Conservation (phyloP, 2,888 invertebrate species). For the Euzophera pinguis region DNA sequence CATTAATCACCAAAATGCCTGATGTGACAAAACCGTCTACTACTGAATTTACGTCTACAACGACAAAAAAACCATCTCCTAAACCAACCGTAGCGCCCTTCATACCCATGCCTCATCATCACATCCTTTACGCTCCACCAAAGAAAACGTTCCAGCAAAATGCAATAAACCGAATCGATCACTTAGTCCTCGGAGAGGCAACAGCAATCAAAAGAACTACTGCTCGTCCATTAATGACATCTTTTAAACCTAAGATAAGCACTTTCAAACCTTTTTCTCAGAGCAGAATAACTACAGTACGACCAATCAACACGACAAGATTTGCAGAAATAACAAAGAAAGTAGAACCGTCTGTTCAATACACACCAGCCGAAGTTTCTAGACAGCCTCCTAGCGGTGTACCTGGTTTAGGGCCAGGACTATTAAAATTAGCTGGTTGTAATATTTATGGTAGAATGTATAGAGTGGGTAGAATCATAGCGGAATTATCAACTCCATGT, state of each 20-base stretch:
- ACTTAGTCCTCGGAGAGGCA: constrained; percentile 65
- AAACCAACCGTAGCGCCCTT: constrained; percentile 40
- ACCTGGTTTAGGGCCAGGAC: constrained; percentile 64
- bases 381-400: constrained; percentile 43
- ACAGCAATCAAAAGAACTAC: constrained; percentile 57
- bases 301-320: constrained; percentile 15
- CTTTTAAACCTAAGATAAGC: constrained; percentile 23
- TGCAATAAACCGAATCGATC: constrained; percentile 63
- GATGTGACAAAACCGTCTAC: constrained; percentile 21
- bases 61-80: constrained; percentile 26
- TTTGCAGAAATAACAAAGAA: constrained; percentile 23
- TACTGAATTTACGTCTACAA: constrained; percentile 21
- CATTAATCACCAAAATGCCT: constrained; percentile 18
- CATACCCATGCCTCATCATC: constrained; percentile 44
- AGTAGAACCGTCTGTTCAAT: constrained; percentile 27
- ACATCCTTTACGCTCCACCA: constrained; percentile 36
- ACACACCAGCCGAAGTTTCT: constrained; percentile 31
- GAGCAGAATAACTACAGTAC: constrained; percentile 16
- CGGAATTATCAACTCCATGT: constrained; percentile 90
- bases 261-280: constrained; percentile 26
- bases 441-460: constrained; percentile 95
- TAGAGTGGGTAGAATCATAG: constrained; percentile 88
- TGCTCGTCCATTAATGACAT: constrained; percentile 33
- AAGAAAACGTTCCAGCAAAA: constrained; percentile 40
- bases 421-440: constrained; percentile 90